These are phyloP conservation scores for Luscinia luscinia DNA, from an alignment of 2,797 vertebrate genomes.

Conservation along the genomic window DNA sequence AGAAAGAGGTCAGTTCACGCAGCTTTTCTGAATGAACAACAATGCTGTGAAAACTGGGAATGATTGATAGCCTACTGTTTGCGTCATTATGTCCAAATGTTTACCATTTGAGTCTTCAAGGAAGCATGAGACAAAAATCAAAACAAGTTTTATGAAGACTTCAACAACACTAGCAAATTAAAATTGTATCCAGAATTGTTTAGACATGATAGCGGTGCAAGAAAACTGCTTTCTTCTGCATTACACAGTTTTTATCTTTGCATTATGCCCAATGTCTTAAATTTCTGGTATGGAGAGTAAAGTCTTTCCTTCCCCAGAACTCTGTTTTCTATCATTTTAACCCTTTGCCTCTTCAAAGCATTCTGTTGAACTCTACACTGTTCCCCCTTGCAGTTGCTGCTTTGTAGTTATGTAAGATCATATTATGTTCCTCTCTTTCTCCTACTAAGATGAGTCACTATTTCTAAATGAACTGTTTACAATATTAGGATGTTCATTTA, in stretches of 20 bases:
- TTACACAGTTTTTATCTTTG: constrained; percentile 1
- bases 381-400: neutral
- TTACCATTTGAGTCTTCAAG: constrained; percentile 69
- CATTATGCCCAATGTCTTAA: neutral
- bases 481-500: neutral
- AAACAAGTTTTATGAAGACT: constrained; percentile 68
- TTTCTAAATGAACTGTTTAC: constrained; percentile 4
- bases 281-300: constrained; percentile 11
- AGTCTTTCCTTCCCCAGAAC: neutral
- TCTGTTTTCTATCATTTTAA: constrained; percentile 55
- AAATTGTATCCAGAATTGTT: constrained; percentile 66
- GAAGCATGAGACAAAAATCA: constrained; percentile 69
- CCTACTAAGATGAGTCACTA: constrained; percentile 4
- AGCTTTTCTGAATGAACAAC: constrained; percentile 73
- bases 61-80: constrained; percentile 72
- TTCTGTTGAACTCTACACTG: neutral
- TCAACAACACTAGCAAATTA: constrained; percentile 60
- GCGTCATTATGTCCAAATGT: constrained; percentile 69
- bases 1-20: constrained; percentile 70
- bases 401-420: constrained; percentile 9
- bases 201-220: constrained; percentile 45
- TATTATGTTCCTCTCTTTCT: neutral
- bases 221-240: constrained; percentile 38
- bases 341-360: constrained; percentile 26
- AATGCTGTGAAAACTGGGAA: constrained; percentile 68